Percentiles rank a stretch among this genome's conserved stretches.
phyloP scores from a whole-genome alignment of 2,888 invertebrate genomes.

The Drosophila neotestacea region DNA sequence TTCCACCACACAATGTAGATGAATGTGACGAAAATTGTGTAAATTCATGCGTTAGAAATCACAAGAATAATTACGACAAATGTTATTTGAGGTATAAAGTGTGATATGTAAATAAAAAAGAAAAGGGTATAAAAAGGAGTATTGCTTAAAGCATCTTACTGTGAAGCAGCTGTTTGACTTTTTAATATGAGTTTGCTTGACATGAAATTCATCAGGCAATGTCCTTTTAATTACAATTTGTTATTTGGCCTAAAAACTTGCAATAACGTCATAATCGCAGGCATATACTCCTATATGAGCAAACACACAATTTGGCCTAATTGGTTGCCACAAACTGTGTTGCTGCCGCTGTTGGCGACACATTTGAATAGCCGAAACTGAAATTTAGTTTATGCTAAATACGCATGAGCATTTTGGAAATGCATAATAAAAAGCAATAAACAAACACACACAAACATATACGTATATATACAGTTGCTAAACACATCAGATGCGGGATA shows the following conservation, averaged over 20 bases:
- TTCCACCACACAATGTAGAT: neutral
- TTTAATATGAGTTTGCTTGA: slow-evolving; percentile 7
- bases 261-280: slow-evolving; percentile 48
- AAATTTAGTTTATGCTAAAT: slow-evolving; percentile 60
- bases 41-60: slow-evolving; percentile 1
- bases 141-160: neutral
- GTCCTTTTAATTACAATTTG: slow-evolving; percentile 70
- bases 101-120: neutral
- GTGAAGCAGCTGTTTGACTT: slow-evolving; percentile 23
- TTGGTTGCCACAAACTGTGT: slow-evolving; percentile 63
- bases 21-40: neutral
- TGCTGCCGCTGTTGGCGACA: slow-evolving; percentile 44
- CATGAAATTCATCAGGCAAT: slow-evolving; percentile 34
- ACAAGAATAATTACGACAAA: slow-evolving; percentile 11
- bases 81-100: neutral
- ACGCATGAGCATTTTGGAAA: slow-evolving; percentile 52
- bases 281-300: slow-evolving; percentile 6
- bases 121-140: neutral
- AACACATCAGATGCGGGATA: slow-evolving; percentile 51
- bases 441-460: slow-evolving; percentile 15
- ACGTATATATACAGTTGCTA: slow-evolving; percentile 6
- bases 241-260: slow-evolving; percentile 52
- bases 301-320: slow-evolving; percentile 65
- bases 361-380: slow-evolving; percentile 47
- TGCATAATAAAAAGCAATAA: slow-evolving; percentile 55